Evolutionary conservation across 2,113 vertebrate species (phyloP).

Genomic region (Dolichallabes microphthalmus): DNA sequence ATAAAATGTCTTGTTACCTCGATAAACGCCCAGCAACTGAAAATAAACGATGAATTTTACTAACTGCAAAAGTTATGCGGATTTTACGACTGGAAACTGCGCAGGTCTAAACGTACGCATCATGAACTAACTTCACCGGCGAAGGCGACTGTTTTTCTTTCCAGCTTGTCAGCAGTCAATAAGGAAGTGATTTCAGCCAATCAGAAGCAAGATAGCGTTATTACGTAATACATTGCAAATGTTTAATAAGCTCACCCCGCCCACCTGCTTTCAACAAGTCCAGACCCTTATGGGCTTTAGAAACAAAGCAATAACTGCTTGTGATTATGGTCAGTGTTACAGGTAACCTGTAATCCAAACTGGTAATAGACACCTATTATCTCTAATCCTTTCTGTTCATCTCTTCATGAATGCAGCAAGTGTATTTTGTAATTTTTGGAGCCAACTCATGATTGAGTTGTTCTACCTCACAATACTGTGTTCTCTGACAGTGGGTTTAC

Average conservation of each 20-base stretch:
- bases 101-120: too few relatives aligned
- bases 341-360: background rate
- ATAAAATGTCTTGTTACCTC: background rate
- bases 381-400: too few relatives aligned
- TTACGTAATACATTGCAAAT: constrained; percentile 2
- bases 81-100: background rate
- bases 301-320: background rate
- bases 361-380: background rate
- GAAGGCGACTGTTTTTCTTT: background rate
- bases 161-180: constrained; percentile 44
- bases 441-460: background rate
- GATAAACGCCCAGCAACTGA: background rate
- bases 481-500: too few relatives aligned
- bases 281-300: too few relatives aligned
- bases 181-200: constrained; percentile 64
- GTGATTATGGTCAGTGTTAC: background rate
- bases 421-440: background rate
- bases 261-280: background rate
- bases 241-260: background rate
- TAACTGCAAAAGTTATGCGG: background rate
- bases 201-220: background rate
- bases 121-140: background rate
- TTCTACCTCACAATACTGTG: too few relatives aligned
- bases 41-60: background rate
- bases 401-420: background rate